Base-by-base conservation (phyloP, 2,113 vertebrate genomes). In the Cercocebus atys region DNA sequence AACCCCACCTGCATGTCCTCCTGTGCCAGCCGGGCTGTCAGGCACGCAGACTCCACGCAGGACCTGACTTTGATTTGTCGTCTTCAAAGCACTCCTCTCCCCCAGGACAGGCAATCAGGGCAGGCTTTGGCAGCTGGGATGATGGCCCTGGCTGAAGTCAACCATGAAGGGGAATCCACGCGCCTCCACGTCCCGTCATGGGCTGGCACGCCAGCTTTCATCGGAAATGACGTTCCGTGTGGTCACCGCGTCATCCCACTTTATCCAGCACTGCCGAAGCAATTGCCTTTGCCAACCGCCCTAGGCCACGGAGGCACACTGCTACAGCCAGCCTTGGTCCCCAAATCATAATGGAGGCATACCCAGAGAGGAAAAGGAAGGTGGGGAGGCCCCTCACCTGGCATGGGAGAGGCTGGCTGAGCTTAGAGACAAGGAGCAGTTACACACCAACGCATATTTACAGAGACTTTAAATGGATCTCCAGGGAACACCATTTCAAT, bases 241-340 rank as follows among this genome's bases (percentile, higher is more conserved):
- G 17, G 35, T n/a, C 55, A 50, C 18, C 35, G 1, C 0, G 0
- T 12, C 32, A 40, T 0, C 38, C 61, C 14, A 30, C 50, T 35
- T 79, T 8, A 8, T 52, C 59, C 10, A 50, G 16, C 16, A 4
- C 57, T 11, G 11, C 47, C 0, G 0, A 0, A 10, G 1, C 45
- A 8, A 7, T 13, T 18, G 32, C 20, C 13, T 17, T 30, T 43
- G 50, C 3, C 12, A 20, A 30, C 35, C 10, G 25, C 5, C 61
- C 61, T 3, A 14, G n/a, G 30, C 23, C 12, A 8, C 23, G 72
- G 30, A 20, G 8, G 4, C 30, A 5, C 0, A 1, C 13, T 1
- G 22, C 35, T 20, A 38, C 66, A 75, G 38, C 92, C 92, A 25
- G 16, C 57, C 17, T 27, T 6, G 0, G 27, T 47, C 45, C 27